Evolutionary conservation across 2,113 vertebrate species (phyloP), one percentile per base, ranked within the genome.

Genomic region (Leucopsar rothschildi): DNA sequence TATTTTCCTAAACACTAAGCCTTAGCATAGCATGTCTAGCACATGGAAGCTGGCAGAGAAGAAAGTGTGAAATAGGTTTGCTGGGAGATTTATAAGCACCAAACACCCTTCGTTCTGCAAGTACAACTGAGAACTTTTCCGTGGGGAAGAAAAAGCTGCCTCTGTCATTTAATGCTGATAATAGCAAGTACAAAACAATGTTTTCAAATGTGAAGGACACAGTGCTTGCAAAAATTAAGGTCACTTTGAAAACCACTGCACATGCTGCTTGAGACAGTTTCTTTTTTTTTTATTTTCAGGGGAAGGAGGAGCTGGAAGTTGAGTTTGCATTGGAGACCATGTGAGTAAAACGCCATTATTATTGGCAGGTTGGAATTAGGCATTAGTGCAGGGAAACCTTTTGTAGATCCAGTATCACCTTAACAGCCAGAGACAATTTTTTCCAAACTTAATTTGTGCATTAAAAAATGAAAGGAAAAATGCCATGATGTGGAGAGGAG

Each of bases 321-420:
- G 96, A 97, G 31, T 97, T 97, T 91, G 3, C 65, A 1, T 28
- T 97, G 84, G 96, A 97, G 39, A 90, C 9, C 71, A 93, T 91
- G 97, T 97, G 69, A 96, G 96, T 97, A 95, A 88, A 93, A 56
- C 2, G 20, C 27, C 31, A 20, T 49, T 82, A 71, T 56, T 81
- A 24, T 6, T n/a, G 25, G 37, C 28, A 79, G n/a, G 31, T 93
- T 40, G 8, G 45, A 84, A 16, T 53, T 35, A 17, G 29, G 17
- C 17, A 29, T 68, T 27, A 64, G 20, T 50, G 28, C 20, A 73
- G 47, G 21, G 16, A 81, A 84, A 68, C 4, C 7, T 92, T 88
- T 27, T 40, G 24, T 72, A 68, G 17, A 40, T 16, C 23, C 56
- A 52, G 9, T 17, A 17, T 79, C 9, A 45, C 19, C 55, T 81